These are phyloP conservation scores for Erythrolamprus reginae DNA, from an alignment of 2,113 vertebrate genomes.

Conservation along the genomic window DNA sequence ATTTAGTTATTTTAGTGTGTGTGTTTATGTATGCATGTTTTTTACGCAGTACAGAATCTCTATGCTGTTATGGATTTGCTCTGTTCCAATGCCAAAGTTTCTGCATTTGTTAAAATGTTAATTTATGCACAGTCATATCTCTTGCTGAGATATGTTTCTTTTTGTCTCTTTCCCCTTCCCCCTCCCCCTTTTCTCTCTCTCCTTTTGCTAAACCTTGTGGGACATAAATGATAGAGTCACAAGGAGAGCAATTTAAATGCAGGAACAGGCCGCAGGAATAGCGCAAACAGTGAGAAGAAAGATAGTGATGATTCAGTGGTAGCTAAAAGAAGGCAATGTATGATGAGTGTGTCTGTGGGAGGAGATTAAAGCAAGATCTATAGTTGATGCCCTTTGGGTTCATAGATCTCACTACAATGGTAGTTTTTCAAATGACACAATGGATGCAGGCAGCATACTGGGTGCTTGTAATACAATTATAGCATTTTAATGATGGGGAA, in stretches of 20 bases:
- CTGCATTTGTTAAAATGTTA: conserved; percentile 8
- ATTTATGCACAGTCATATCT: conserved; percentile 15
- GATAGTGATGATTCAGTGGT: neutral
- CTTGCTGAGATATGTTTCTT: neutral
- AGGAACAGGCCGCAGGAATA: no score
- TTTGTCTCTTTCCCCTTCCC: neutral
- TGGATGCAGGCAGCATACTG: neutral
- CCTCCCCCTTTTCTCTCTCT: neutral
- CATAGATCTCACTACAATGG: neutral
- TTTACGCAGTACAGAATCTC: neutral
- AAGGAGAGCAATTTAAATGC: neutral
- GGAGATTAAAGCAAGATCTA: neutral
- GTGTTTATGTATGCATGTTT: neutral
- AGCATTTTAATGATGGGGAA: neutral
- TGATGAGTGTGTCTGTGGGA: neutral
- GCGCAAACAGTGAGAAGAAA: neutral
- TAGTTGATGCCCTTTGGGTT: neutral
- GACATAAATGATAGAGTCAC: neutral
- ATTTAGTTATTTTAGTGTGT: conserved; percentile 5
- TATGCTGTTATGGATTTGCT: conserved; percentile 20
- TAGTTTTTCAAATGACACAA: neutral
- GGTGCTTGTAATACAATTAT: neutral
- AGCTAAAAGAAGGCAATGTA: neutral
- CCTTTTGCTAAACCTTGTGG: neutral
- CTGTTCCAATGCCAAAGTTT: conserved; percentile 24